A percentile compares a stretch with the other conserved stretches of the same genome.
Conservation (phyloP, 2,797 vertebrate species). For the Ibycter americanus region DNA sequence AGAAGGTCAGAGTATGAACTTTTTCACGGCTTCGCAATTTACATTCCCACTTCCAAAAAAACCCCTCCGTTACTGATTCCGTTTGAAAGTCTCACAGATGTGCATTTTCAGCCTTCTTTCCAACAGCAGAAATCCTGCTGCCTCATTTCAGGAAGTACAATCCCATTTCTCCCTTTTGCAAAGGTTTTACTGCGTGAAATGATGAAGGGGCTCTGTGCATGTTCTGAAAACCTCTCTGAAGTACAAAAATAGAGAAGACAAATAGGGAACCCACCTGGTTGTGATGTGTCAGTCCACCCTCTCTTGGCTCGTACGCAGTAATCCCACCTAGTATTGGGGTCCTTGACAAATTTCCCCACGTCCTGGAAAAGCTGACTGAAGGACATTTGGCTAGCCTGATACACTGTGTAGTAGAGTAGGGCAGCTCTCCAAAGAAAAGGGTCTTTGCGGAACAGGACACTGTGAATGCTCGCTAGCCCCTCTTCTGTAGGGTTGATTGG, state of each 20-base stretch:
- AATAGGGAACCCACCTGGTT: conserved; percentile 78
- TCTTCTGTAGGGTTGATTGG: conserved; percentile 95
- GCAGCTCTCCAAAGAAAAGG: conserved; percentile 92
- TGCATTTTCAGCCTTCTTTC: neutral
- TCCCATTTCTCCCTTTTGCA: neutral
- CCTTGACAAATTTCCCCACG: conserved; percentile 87
- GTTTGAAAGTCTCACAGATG: neutral
- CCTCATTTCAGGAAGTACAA: neutral
- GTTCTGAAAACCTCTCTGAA: neutral
- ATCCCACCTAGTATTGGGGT: conserved; percentile 92
- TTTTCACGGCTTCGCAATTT: neutral
- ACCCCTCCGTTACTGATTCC: neutral
- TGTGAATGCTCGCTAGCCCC: conserved; percentile 93
- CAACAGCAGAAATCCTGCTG: neutral
- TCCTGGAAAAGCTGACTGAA: conserved; percentile 88
- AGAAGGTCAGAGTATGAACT: neutral
- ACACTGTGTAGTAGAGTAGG: conserved; percentile 93
- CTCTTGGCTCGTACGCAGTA: conserved; percentile 95
- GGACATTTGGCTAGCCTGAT: conserved; percentile 89
- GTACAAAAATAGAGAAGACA: neutral
- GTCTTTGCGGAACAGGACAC: conserved; percentile 90
- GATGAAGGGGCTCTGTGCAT: neutral
- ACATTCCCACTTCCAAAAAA: neutral
- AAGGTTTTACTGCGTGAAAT: neutral
- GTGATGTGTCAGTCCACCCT: conserved; percentile 88